Base-by-base conservation (phyloP, 2,888 invertebrate species). In the Alviniconcha strummeri region DNA sequence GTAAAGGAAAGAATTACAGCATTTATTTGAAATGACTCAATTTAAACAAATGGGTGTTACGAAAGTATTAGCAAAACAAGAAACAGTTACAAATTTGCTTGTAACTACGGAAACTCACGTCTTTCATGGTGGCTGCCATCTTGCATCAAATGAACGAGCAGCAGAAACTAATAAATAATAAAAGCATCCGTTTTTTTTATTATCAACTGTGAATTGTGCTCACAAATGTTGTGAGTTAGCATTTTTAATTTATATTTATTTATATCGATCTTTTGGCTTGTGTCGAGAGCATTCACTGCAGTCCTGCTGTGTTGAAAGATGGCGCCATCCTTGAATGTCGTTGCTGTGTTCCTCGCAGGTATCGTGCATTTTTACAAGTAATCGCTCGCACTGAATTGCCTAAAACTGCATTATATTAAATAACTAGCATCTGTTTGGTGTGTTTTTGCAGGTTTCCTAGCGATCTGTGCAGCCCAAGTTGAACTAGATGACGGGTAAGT, bases 401-500 rank as follows among this genome's bases (percentile, higher is more conserved):
- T 60, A 60, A 60, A 60, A 60, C 60, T 11, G 60, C 13, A 60
- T 8, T 0, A 60, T 60, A 13, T 13, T 11, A 56, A 8, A 13
- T 74, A 74, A 17, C 54, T 55, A 72, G 69, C 19, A 52, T 81
- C 17, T 64, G 56, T 76, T 80, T 52, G 56, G 83, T 78, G 78
- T 83, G 82, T 83, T 60, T 64, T 88, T 88, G 15, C 86, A 89
- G 89, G 84, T 84, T 83, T 86, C 56, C 52, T 87, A 9, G 19
- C 80, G n/a, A 55, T 78, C 9, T 85, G 82, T 15, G 56, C 64
- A 17, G 86, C 96, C 54, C 95, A 96, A 91, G 97, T 98, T 90
- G 98, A 98, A 93, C 94, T 98, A 86, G 97, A 97, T 90, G 95
- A 95, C 89, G 94, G 94, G 95, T 95, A 90, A 90, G 85, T 83